Evolutionary conservation across 2,888 invertebrate species (phyloP).

Genomic region (Cephus rjabovi): DNA sequence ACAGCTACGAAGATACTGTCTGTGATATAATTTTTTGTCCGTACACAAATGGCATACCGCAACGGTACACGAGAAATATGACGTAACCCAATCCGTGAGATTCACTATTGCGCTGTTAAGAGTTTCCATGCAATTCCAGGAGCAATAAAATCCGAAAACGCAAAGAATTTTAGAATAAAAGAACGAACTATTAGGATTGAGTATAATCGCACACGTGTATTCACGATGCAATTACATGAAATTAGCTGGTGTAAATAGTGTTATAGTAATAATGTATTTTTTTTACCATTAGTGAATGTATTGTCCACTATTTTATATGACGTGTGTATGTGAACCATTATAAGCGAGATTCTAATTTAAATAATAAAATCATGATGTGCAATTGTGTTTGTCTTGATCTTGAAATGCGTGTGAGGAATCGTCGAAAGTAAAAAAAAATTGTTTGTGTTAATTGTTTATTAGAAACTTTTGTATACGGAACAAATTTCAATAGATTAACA

Average conservation of each 20-base stretch:
- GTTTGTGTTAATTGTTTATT: constrained; percentile 25
- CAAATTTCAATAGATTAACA: constrained; percentile 29
- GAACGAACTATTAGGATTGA: not conserved
- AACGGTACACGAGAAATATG: not conserved
- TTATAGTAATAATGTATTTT: constrained; percentile 40
- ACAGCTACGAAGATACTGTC: not conserved
- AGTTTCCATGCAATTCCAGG: not conserved
- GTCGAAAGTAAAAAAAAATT: not conserved
- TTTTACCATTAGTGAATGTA: constrained; percentile 44
- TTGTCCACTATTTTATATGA: constrained; percentile 36
- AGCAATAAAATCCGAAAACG: not conserved
- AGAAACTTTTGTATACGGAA: constrained; percentile 29
- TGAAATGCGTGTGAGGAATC: not conserved
- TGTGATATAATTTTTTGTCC: not conserved
- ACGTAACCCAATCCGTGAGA: not conserved
- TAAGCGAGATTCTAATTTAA: constrained; percentile 43
- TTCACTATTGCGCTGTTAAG: not conserved
- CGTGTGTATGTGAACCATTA: constrained; percentile 44
- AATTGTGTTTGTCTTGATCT: not conserved
- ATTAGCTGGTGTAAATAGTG: constrained; percentile 46
- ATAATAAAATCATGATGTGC: constrained; percentile 39
- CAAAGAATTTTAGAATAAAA: not conserved
- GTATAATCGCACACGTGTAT: not conserved
- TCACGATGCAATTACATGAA: constrained; percentile 22
- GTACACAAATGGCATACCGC: not conserved